Percentiles rank a stretch among this genome's conserved stretches.
Conservation (phyloP, 2,113 vertebrate genomes). For the Arizona elegans region DNA sequence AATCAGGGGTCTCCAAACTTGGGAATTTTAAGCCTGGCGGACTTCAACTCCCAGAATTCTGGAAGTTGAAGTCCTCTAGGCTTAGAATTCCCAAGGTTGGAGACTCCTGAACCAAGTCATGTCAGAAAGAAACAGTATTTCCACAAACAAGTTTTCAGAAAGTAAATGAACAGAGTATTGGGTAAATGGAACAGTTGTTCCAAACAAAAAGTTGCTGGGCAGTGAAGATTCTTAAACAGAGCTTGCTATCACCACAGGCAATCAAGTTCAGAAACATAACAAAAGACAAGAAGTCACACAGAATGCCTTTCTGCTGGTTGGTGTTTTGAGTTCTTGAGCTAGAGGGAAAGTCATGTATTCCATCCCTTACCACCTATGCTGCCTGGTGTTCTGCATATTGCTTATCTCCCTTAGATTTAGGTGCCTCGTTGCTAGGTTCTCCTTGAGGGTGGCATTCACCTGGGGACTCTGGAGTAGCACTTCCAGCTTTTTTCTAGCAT, state of each 20-base stretch:
- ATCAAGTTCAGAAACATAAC: background rate
- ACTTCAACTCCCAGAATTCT: too few species aligned
- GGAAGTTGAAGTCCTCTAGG: too few species aligned
- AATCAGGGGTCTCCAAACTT: too few species aligned
- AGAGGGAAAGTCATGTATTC: background rate
- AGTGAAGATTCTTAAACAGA: background rate
- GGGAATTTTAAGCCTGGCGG: too few species aligned
- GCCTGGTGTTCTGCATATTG: background rate
- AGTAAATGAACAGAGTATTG: background rate
- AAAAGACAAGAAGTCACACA: background rate
- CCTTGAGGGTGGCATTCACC: background rate
- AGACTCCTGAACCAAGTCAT: background rate
- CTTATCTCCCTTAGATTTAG: background rate
- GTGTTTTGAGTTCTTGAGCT: background rate
- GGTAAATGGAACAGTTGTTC: background rate
- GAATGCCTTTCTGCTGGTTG: background rate
- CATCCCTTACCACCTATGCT: background rate
- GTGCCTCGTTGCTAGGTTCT: background rate
- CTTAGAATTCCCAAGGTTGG: too few species aligned
- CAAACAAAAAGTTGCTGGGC: background rate
- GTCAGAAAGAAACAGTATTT: background rate
- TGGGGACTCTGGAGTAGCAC: background rate
- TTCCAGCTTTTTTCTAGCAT: background rate
- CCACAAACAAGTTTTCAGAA: background rate
- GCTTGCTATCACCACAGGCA: background rate